Evolutionary conservation across 2,797 vertebrate genomes (phyloP).

Genomic region (Novumbra hubbsi): DNA sequence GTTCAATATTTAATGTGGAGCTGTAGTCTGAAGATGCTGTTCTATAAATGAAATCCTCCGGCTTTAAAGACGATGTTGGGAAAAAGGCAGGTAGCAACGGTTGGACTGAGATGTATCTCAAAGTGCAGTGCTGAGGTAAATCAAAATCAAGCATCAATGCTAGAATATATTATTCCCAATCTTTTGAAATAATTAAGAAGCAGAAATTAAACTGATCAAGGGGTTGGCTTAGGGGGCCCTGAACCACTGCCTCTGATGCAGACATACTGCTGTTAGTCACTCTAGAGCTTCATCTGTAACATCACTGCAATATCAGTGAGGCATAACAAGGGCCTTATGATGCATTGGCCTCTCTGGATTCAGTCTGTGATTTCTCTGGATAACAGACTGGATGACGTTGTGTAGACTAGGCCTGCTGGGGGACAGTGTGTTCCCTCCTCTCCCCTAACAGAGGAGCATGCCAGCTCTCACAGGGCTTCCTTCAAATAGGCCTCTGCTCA

Average conservation of each 20-base stretch:
- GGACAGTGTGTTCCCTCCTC: too few species aligned
- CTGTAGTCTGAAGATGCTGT: conserved; percentile 7
- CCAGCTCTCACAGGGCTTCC: neutral
- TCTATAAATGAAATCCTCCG: conserved; percentile 43
- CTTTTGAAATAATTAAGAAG: neutral
- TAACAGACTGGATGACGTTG: too few species aligned
- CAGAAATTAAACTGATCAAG: neutral
- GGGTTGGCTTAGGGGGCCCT: too few species aligned
- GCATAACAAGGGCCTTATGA: too few species aligned
- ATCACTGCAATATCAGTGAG: too few species aligned
- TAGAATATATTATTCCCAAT: too few species aligned
- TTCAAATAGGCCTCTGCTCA: neutral
- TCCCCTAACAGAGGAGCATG: too few species aligned
- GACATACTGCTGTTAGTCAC: too few species aligned
- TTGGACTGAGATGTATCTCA: neutral
- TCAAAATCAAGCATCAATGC: neutral
- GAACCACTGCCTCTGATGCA: too few species aligned
- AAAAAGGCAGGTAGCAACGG: neutral
- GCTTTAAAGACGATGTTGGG: conserved; percentile 20
- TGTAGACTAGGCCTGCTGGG: neutral
- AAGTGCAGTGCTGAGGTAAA: neutral
- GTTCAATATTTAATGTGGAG: conserved; percentile 53
- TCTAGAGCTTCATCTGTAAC: too few species aligned
- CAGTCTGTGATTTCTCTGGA: conserved; percentile 13
- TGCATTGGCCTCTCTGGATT: too few species aligned